Percentiles rank a stretch among this genome's conserved stretches.
Evolutionary conservation across 2,888 invertebrate species (phyloP).

Genomic region (Tenodera sinensis): DNA sequence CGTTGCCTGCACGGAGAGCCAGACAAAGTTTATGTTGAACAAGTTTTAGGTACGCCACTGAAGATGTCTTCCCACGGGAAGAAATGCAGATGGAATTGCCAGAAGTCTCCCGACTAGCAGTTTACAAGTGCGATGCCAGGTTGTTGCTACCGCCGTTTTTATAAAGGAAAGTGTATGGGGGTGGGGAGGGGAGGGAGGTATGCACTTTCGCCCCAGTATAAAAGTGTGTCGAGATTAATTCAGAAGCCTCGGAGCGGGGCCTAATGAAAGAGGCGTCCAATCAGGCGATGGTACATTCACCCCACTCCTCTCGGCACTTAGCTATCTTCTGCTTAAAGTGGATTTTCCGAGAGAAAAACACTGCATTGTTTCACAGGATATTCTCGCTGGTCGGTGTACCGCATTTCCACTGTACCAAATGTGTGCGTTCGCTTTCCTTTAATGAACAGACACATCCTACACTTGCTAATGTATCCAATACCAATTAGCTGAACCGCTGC

Average conservation of each 20-base stretch:
- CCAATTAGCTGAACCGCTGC: no score
- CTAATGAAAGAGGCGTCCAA: constrained; percentile 20
- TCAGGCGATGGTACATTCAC: background rate
- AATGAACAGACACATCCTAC: no score
- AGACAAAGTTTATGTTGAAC: background rate
- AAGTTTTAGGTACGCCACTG: background rate
- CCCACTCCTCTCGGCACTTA: background rate
- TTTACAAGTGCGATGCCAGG: background rate
- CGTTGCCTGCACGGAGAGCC: no score
- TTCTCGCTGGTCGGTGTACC: background rate
- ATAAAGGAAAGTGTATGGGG: background rate
- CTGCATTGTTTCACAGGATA: background rate
- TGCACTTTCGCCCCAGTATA: constrained; percentile 9
- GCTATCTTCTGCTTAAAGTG: constrained; percentile 9
- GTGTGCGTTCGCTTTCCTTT: no score
- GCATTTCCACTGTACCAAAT: background rate
- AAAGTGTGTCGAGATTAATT: constrained; percentile 17
- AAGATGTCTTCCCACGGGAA: background rate
- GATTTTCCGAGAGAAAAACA: constrained; percentile 1
- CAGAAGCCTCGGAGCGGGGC: background rate
- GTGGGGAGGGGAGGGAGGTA: background rate
- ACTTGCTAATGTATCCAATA: no score
- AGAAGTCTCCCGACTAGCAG: background rate
- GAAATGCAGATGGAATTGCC: background rate
- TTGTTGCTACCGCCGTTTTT: background rate